These are phyloP conservation scores for Xiphias gladius DNA, from an alignment of 2,113 vertebrate genomes.

Conservation along the genomic window DNA sequence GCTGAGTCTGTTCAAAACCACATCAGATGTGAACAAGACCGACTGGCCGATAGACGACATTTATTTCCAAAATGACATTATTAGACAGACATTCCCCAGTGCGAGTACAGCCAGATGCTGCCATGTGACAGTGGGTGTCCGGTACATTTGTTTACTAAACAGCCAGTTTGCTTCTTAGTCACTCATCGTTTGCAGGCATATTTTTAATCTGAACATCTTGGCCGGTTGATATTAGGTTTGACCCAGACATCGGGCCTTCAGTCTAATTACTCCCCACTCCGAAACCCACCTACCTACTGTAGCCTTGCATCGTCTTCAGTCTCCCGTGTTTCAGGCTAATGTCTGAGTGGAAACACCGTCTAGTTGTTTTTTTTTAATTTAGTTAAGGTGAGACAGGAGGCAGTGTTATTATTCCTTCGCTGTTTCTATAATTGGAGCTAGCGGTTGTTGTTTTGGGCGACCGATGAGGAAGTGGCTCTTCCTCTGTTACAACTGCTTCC, in stretches of 20 bases:
- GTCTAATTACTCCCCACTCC: neutral
- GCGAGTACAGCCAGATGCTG: neutral
- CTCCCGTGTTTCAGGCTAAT: neutral
- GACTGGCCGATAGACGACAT: neutral
- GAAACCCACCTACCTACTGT: constrained; percentile 1
- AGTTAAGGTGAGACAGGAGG: constrained; percentile 21
- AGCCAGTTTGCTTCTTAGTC: neutral
- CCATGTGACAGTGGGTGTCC: neutral
- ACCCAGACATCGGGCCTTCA: neutral
- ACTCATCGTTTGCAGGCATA: neutral
- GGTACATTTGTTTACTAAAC: neutral
- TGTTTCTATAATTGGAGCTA: constrained; percentile 70
- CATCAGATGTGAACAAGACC: neutral
- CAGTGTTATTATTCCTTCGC: constrained; percentile 47
- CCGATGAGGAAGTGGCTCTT: constrained; percentile 83
- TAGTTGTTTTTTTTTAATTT: constrained; percentile 23
- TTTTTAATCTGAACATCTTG: neutral
- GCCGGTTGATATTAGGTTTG: constrained; percentile 10
- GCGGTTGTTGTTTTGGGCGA: constrained; percentile 67
- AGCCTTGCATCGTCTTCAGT: constrained; percentile 15
- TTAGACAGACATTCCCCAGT: neutral
- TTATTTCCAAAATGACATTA: neutral
- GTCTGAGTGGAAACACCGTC: constrained; percentile 55
- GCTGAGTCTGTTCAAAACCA: neutral
- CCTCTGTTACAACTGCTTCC: constrained; percentile 79